A percentile compares a stretch with the other conserved stretches of the same genome.
phyloP scores from a whole-genome alignment of 1,140 invertebrate genomes.

The Neotoxoptera formosana region DNA sequence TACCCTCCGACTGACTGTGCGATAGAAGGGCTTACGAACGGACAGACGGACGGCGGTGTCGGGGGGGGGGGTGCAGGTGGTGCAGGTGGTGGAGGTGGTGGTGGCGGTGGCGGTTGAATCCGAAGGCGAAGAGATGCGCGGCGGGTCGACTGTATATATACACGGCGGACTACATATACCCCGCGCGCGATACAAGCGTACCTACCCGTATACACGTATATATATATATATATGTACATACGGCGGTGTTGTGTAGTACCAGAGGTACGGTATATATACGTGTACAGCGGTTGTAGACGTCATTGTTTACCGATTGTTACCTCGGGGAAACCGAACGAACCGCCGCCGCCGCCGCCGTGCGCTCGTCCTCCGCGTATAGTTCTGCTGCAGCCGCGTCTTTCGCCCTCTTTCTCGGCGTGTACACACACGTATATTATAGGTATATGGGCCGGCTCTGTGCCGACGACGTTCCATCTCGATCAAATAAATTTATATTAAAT shows the following conservation, averaged over 20 bases:
- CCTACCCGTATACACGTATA: not conserved
- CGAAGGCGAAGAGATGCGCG: not conserved
- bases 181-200: not conserved
- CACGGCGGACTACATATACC: not conserved
- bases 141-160: not conserved
- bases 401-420: not conserved
- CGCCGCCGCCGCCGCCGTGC: no score
- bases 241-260: not conserved
- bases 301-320: constrained; percentile 52
- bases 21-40: not conserved
- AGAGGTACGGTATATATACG: not conserved
- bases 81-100: not conserved
- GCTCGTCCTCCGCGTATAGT: not conserved
- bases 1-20: not conserved
- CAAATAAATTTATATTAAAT: constrained; percentile 54
- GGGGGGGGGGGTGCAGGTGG: not conserved
- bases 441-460: not conserved
- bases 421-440: not conserved
- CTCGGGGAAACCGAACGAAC: constrained; percentile 39
- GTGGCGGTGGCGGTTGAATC: not conserved
- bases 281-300: not conserved
- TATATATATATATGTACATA: not conserved
- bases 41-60: not conserved
- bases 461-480: not conserved
- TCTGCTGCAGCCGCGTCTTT: not conserved